phyloP scores from a whole-genome alignment of 1,140 invertebrate genomes.

The Caenorhabditis inopinata region DNA sequence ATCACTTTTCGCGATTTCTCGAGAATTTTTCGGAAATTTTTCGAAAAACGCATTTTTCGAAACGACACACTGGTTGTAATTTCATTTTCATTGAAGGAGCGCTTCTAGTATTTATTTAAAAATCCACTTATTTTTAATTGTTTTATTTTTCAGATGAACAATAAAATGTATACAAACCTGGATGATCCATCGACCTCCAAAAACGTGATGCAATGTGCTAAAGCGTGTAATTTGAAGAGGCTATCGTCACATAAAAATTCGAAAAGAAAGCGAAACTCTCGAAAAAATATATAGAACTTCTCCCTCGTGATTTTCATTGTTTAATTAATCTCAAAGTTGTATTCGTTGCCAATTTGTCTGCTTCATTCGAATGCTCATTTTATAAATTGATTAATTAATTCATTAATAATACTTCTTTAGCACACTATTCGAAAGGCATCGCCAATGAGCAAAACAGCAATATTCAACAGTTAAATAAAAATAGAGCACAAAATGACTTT shows the following conservation, averaged over 20 bases:
- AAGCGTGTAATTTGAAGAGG: neutral
- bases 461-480: too few relatives aligned
- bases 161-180: slow-evolving; percentile 46
- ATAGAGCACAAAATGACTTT: too few relatives aligned
- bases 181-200: neutral
- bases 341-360: neutral
- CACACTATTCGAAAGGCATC: too few relatives aligned
- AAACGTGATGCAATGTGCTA: neutral
- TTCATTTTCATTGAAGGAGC: neutral
- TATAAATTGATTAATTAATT: too few relatives aligned
- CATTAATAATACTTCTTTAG: too few relatives aligned
- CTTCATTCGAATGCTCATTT: too few relatives aligned
- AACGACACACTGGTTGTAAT: too few relatives aligned
- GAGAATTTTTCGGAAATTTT: too few relatives aligned
- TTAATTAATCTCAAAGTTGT: neutral
- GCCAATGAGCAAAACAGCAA: too few relatives aligned
- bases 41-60: too few relatives aligned
- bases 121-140: neutral
- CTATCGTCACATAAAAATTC: neutral
- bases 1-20: too few relatives aligned
- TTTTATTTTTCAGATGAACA: slow-evolving; percentile 37
- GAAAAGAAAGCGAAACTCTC: neutral
- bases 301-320: neutral
- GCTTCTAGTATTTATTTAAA: neutral
- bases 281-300: neutral